Conservation (phyloP, 1,140 invertebrate genomes). For the Heliconius hewitsoni region DNA sequence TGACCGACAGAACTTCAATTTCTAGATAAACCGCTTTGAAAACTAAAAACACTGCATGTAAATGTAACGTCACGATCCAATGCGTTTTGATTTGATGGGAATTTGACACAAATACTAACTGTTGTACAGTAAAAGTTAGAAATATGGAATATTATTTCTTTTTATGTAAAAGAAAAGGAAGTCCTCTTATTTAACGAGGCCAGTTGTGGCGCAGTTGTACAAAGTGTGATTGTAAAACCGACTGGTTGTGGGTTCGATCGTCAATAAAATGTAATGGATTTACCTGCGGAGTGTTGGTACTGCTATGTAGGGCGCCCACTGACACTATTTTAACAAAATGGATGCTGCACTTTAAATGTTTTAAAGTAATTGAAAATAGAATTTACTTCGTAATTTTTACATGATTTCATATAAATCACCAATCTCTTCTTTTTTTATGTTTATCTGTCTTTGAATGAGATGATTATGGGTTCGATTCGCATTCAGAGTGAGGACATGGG, state of each 20-base stretch:
- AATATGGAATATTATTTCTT: background rate
- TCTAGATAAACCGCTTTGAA: background rate
- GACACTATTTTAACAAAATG: background rate
- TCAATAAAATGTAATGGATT: constrained; percentile 12
- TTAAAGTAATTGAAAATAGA: constrained; percentile 1
- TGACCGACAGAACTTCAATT: background rate
- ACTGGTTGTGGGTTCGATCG: background rate
- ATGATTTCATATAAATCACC: background rate
- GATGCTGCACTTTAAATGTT: background rate
- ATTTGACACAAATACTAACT: background rate
- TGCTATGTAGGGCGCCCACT: background rate
- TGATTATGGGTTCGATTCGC: background rate
- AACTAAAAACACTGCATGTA: background rate
- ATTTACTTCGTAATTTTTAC: background rate
- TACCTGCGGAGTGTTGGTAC: background rate
- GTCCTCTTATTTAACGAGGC: no score
- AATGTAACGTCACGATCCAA: background rate
- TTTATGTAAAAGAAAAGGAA: no score
- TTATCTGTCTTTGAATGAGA: no score
- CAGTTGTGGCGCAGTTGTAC: no score
- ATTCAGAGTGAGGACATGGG: no score
- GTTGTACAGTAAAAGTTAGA: background rate
- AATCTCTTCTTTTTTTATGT: background rate
- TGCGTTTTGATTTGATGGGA: background rate
- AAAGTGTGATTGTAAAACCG: no score